Percentiles rank a stretch among this genome's conserved stretches.
These are phyloP conservation scores for Peucedramus taeniatus DNA, from an alignment of 2,113 vertebrate species.

Conservation along the genomic window DNA sequence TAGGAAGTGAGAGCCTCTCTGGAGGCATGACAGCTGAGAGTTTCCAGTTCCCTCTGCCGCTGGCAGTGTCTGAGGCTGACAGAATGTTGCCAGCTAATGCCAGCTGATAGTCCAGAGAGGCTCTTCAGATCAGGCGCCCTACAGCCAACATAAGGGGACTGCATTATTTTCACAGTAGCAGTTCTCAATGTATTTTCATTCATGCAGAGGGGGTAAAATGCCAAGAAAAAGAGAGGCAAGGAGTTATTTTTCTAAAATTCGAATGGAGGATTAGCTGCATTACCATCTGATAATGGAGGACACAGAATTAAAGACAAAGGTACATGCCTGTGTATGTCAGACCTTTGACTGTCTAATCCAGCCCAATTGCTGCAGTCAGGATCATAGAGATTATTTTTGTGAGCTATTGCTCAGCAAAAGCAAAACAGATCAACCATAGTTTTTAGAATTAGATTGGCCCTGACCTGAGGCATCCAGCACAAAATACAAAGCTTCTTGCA, in stretches of 20 bases:
- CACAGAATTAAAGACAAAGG: slow-evolving; percentile 3
- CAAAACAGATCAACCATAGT: slow-evolving; percentile 15
- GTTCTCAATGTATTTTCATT: not conserved
- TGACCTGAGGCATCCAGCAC: not conserved
- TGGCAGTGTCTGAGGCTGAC: not conserved
- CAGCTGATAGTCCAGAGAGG: not conserved
- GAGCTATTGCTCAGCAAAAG: slow-evolving; percentile 45
- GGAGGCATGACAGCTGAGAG: not conserved
- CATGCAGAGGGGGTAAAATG: not conserved
- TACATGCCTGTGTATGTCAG: not conserved
- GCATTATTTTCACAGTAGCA: not conserved
- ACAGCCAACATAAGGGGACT: not conserved
- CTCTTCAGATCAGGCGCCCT: not conserved
- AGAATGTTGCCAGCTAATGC: not conserved
- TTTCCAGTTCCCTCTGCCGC: not conserved
- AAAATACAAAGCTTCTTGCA: slow-evolving; percentile 16
- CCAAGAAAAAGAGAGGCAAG: not conserved
- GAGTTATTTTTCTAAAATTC: not conserved
- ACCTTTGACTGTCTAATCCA: slow-evolving; percentile 44
- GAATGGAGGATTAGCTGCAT: not conserved
- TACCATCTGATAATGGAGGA: not conserved
- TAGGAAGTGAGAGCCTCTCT: not conserved
- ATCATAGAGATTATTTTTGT: slow-evolving; percentile 30
- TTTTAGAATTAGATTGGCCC: slow-evolving; percentile 38
- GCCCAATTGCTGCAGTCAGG: slow-evolving; percentile 16